phyloP scores from a whole-genome alignment of 2,888 invertebrate species.

The Hoplodrina blanda region DNA sequence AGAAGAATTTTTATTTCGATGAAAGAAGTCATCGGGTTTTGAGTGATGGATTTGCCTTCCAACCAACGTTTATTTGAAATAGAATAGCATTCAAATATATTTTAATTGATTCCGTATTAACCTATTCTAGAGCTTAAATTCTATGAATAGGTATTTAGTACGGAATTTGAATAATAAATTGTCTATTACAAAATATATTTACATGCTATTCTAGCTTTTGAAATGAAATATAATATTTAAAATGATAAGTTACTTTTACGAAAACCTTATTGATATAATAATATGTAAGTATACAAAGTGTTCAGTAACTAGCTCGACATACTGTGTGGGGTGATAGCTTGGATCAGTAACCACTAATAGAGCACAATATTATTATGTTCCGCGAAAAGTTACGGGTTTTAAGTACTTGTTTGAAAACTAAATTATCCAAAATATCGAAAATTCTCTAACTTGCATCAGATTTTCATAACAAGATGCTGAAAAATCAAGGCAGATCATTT shows the following conservation, averaged over 20 bases:
- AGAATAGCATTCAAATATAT: conserved; percentile 53
- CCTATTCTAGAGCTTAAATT: conserved; percentile 3
- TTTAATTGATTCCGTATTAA: conserved; percentile 5
- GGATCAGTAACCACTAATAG: background rate
- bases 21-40: conserved; percentile 38
- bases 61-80: conserved; percentile 45
- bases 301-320: background rate
- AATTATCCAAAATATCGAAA: too few relatives aligned
- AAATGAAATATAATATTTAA: conserved; percentile 38
- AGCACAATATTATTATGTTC: background rate
- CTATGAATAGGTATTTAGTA: conserved; percentile 35
- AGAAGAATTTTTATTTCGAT: conserved; percentile 32
- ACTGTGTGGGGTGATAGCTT: background rate
- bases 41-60: conserved; percentile 38
- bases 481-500: too few relatives aligned
- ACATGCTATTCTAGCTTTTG: conserved; percentile 43
- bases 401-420: background rate
- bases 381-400: background rate
- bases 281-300: background rate
- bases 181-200: conserved; percentile 41
- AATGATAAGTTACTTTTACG: conserved; percentile 35
- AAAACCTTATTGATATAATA: conserved; percentile 53
- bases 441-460: background rate
- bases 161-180: conserved; percentile 19
- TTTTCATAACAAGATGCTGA: background rate